Base-by-base conservation (phyloP, 92 coral and sea anemone genomes). In the Phenganax stokvisi region DNA sequence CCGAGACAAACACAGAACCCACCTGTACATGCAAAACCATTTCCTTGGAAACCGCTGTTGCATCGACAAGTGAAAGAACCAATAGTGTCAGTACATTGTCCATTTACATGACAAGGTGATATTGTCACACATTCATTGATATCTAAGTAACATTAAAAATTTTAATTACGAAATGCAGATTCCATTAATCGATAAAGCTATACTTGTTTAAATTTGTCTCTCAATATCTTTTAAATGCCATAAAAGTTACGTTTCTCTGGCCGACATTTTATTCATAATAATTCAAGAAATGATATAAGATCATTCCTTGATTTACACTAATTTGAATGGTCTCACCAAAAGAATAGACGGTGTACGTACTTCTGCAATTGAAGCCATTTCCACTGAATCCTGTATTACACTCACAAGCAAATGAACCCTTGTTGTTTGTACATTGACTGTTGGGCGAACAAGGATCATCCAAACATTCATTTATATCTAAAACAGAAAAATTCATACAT, bases 71-170 rank as follows among this genome's bases (percentile, higher is more conserved):
- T 57, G 70, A 56, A 76, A 25, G 56, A 57, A 27, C 81, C 81
- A 57, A 30, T 8, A 20, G 81, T 76, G 69, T 76, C 63, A 8
- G 83, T 65, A 74, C 90, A 89, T 25, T 58, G 75, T 15, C 90
- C 92, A 54, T 77, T 67, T 11, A 81, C 70, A 56, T 87, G 83
- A 76, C 87, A 80, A 15, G 92, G 85, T 37, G 86, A 58, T 52
- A 59, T 54, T 7, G 47, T 37, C 5, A 13, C 52, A 37, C 81
- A 76, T 76, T 76, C 81, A 60, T 76, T 58, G 63, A 76, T 58
- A 57, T 76, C 81, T 76, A 76, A 20, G 25, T 20, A 62, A 76
- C 3, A 37, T 37, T 37, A 37, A 37, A 37, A 37, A 37, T 5
- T 37, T 37, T 37, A 37, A 37, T 37, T 37, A 37, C 47, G 47